Evolutionary conservation across 2,797 vertebrate genomes (phyloP), one percentile per base, ranked within the genome.

Genomic region (Leuciscus waleckii): DNA sequence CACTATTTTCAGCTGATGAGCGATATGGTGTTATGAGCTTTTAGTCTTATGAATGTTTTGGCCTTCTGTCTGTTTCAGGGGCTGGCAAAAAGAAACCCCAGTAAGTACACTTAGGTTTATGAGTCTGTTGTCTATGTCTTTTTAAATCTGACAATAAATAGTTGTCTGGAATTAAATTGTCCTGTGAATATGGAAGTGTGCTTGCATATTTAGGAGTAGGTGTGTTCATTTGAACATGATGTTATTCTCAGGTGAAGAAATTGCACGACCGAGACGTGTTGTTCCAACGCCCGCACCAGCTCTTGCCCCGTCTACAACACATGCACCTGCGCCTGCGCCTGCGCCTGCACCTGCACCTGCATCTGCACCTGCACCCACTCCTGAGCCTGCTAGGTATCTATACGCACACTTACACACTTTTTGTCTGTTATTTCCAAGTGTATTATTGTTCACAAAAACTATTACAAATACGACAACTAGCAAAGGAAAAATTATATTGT

Each of bases 71-170:
- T 96, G 90, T 97, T 96, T 87, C 95, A 99, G 98, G 98, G 97
- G 88, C 94, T 97, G 88, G 95, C 96, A 93, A 98, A 98, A 94
- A 97, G 97, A 93, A 97, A 98, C 93, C 97, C 97, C 91, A 95
- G 98, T 99, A 93, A 98, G 98, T 98, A 95, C 92, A 51, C 29
- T 32, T 58, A 10, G 37, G 56, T 82, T 82, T 58, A 46, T 35
- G 23, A 61, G 21, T 37, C 35, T 35, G n/a, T 23, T 75, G 69
- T 83, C 35, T 83, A 11, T 74, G 51, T 75, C 2, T 63, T 61
- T 74, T 75, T 2, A 69, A 70, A 54, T 81, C 32, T 70, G 46
- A 37, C 21, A 70, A 6, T 69, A 51, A 39, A 69, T 70, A 70
- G 46, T 39, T 81, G 32, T 39, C 46, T 81, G 65, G 9, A 54